Percentiles rank a stretch among this genome's conserved stretches.
These are phyloP conservation scores for Amniataba percoides DNA, from an alignment of 2,797 vertebrate genomes.

Conservation along the genomic window DNA sequence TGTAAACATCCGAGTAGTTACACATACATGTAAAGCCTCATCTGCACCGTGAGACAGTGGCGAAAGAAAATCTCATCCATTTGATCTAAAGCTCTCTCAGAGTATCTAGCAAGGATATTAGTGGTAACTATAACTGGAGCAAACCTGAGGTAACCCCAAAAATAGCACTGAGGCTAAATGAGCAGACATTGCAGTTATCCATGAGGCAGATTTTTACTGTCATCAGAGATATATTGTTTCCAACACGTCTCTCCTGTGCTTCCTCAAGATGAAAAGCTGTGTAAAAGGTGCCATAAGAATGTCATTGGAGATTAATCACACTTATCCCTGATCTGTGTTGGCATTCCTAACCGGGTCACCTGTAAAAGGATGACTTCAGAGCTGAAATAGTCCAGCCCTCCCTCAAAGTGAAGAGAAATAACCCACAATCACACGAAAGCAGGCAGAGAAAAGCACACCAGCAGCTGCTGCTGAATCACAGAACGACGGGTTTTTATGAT, in stretches of 20 bases:
- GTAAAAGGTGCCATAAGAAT: conserved; percentile 61
- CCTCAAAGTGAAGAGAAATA: conserved; percentile 26
- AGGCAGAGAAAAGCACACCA: conserved; percentile 16
- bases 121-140: conserved; percentile 40
- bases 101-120: conserved; percentile 26
- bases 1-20: conserved; percentile 43
- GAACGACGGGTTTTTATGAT: conserved; percentile 40
- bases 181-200: conserved; percentile 65
- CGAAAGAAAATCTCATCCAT: conserved; percentile 34
- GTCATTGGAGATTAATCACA: conserved; percentile 69
- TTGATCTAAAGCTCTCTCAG: conserved; percentile 33
- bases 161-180: conserved; percentile 57
- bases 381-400: conserved; percentile 35
- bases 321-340: conserved; percentile 70
- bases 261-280: conserved; percentile 64
- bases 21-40: conserved; percentile 25
- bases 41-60: conserved; percentile 25
- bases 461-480: conserved; percentile 49
- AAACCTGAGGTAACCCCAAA: conserved; percentile 39
- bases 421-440: conserved; percentile 18
- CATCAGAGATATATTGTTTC: conserved; percentile 76
- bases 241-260: conserved; percentile 66
- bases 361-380: conserved; percentile 59
- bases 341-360: conserved; percentile 70
- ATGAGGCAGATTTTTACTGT: conserved; percentile 60